phyloP scores from a whole-genome alignment of 30 jellyfish, hydroid and myxozoan species.

The Cassiopea andromeda region DNA sequence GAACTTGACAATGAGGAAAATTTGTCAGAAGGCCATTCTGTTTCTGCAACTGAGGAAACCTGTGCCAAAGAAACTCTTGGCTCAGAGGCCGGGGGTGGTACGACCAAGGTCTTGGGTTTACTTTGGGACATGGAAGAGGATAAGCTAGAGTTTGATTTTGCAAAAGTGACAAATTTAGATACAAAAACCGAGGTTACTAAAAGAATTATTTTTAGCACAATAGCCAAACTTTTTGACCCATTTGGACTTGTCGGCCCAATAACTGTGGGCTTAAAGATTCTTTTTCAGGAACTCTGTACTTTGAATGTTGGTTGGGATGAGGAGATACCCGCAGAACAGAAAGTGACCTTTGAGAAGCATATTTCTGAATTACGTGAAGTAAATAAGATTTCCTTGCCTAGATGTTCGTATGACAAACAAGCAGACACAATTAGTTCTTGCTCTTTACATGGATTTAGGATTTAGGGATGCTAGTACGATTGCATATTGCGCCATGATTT shows the following conservation, averaged over 20 bases:
- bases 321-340: conserved; percentile 33
- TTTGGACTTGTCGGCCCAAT: conserved; percentile 46
- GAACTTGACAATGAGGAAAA: conserved; percentile 1
- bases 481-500: conserved; percentile 56
- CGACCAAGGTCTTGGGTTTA: conserved; percentile 52
- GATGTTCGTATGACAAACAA: conserved; percentile 25
- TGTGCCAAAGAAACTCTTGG: conserved; percentile 58
- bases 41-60: conserved; percentile 26
- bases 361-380: not conserved
- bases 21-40: no score
- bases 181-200: not conserved
- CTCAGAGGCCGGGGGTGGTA: conserved; percentile 5
- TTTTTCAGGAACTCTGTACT: conserved; percentile 37
- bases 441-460: conserved; percentile 55
- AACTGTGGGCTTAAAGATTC: conserved; percentile 29
- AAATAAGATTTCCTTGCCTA: conserved; percentile 33
- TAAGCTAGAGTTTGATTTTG: conserved; percentile 35
- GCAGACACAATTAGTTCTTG: not conserved
- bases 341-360: conserved; percentile 26
- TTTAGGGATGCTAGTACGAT: conserved; percentile 63
- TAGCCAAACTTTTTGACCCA: conserved; percentile 77
- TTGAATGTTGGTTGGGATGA: conserved; percentile 75
- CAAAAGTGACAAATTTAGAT: not conserved
- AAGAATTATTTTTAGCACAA: conserved; percentile 22
- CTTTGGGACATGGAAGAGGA: conserved; percentile 62